phyloP scores from a whole-genome alignment of 2,797 vertebrate genomes.

The Bucorvus abyssinicus region DNA sequence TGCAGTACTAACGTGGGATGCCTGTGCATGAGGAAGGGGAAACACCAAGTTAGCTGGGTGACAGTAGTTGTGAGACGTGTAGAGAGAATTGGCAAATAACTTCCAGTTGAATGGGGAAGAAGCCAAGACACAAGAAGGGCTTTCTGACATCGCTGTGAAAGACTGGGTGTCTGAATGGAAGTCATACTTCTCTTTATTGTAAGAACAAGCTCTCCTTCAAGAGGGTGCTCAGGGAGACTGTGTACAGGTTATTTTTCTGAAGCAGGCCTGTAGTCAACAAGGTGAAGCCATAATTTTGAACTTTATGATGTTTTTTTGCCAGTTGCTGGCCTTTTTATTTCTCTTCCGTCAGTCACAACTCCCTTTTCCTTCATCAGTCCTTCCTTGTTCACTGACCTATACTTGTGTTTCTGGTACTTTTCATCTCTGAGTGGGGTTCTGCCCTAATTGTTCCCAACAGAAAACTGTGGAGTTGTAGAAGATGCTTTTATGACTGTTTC shows the following conservation, averaged over 20 bases:
- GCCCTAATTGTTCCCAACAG: neutral
- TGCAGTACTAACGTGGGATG: neutral
- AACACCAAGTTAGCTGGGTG: neutral
- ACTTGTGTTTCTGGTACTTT: neutral
- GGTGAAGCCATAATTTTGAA: neutral
- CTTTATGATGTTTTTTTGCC: neutral
- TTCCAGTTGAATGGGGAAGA: neutral
- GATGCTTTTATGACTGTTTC: neutral
- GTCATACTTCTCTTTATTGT: neutral
- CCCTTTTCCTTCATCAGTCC: neutral
- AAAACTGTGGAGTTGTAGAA: neutral
- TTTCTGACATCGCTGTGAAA: neutral
- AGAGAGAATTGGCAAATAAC: neutral
- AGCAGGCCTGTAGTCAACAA: neutral
- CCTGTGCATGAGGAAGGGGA: neutral
- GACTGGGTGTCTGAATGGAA: neutral
- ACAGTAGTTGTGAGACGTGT: neutral
- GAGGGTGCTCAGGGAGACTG: neutral
- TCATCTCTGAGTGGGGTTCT: neutral
- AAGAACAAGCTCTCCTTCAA: neutral
- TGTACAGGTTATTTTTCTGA: neutral
- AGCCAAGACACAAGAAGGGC: neutral
- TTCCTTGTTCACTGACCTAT: neutral
- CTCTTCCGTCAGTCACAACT: neutral
- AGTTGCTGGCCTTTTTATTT: neutral